Conservation (phyloP, 2,888 invertebrate genomes). For the Heliconius aoede region DNA sequence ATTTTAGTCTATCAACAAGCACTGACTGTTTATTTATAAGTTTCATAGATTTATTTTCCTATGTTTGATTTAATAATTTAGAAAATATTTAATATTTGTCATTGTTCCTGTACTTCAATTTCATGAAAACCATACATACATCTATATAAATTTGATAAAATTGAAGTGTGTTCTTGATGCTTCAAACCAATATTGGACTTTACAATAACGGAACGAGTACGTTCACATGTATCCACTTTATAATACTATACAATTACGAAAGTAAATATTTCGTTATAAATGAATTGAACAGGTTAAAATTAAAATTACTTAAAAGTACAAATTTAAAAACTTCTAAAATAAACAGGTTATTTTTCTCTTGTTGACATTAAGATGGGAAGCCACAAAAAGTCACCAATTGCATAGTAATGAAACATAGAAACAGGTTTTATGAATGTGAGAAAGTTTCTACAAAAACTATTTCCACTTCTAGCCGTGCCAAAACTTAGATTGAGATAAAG, state of each 20-base stretch:
- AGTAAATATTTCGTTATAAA: conserved; percentile 6
- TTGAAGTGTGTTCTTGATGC: conserved; percentile 1
- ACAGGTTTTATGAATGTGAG: conserved; percentile 42
- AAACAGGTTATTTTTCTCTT: neutral
- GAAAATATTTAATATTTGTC: neutral
- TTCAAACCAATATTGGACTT: neutral
- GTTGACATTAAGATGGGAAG: neutral
- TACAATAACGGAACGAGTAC: neutral
- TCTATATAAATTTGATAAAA: neutral
- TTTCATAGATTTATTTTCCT: neutral
- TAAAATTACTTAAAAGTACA: too few relatives aligned
- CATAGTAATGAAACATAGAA: conserved; percentile 30
- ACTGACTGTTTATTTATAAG: neutral
- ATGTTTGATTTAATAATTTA: neutral
- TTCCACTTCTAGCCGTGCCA: conserved; percentile 67
- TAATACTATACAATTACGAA: neutral
- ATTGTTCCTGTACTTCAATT: neutral
- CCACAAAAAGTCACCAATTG: conserved; percentile 5
- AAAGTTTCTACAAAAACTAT: conserved; percentile 54
- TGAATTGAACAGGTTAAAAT: neutral
- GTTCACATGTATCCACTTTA: neutral
- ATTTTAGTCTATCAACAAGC: neutral
- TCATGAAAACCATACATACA: neutral
- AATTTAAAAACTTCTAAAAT: neutral
- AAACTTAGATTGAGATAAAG: conserved; percentile 80